A percentile compares a stretch with the other conserved stretches of the same genome.
Evolutionary conservation across 2,113 vertebrate genomes (phyloP).

Genomic region (Dasyornis broadbenti): DNA sequence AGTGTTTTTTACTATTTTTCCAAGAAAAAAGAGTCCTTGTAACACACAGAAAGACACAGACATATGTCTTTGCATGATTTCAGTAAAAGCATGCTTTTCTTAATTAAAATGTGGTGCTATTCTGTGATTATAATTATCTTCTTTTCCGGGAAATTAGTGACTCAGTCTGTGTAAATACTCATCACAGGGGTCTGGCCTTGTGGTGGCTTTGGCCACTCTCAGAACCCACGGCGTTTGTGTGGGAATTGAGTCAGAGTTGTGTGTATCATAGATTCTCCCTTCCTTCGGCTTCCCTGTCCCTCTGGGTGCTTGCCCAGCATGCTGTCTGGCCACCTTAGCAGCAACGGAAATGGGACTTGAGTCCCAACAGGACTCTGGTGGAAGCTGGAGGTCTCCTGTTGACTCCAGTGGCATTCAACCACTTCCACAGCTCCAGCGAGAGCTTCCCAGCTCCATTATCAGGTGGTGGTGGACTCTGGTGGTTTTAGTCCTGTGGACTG

Average conservation of each 20-base stretch:
- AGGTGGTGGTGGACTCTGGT: neutral
- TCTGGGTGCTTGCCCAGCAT: neutral
- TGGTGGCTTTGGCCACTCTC: neutral
- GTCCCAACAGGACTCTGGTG: neutral
- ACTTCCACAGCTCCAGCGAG: neutral
- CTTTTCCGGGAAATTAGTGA: neutral
- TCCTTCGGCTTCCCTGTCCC: neutral
- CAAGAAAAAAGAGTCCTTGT: neutral
- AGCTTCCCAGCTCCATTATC: neutral
- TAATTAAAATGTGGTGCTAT: neutral
- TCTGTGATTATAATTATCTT: neutral
- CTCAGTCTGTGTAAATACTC: neutral
- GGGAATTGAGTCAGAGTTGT: neutral
- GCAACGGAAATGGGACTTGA: neutral
- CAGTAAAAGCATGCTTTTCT: constrained; percentile 21
- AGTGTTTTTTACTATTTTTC: neutral
- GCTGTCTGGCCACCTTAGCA: neutral
- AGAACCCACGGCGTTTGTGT: neutral
- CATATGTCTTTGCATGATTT: neutral
- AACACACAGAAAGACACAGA: neutral
- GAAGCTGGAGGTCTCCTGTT: neutral
- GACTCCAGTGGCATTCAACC: neutral
- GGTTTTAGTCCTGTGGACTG: neutral
- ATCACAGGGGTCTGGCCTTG: neutral
- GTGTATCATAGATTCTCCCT: neutral